Evolutionary conservation across 2,888 invertebrate species (phyloP).

Genomic region (Drosophila seclusa): DNA sequence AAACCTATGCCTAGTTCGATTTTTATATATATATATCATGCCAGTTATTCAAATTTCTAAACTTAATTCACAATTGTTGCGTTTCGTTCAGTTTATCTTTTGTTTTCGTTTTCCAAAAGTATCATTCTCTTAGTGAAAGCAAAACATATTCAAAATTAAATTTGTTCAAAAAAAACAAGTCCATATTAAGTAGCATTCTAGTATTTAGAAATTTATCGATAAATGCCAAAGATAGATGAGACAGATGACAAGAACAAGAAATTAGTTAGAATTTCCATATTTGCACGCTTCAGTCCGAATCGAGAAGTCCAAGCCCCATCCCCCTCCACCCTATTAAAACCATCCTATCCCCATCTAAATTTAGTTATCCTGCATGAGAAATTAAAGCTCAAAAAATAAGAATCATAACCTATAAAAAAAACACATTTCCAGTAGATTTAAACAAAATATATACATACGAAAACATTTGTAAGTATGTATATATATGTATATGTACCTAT

Average conservation of each 20-base stretch:
- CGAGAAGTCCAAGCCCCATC: not conserved
- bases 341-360: not conserved
- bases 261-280: constrained; percentile 26
- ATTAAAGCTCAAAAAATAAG: constrained; percentile 5
- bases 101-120: not conserved
- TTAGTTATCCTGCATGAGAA: constrained; percentile 20
- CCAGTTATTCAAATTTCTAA: not conserved
- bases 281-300: constrained; percentile 45
- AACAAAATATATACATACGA: constrained; percentile 9
- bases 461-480: constrained; percentile 13
- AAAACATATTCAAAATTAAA: constrained; percentile 37
- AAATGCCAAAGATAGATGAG: constrained; percentile 61
- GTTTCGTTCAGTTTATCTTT: not conserved
- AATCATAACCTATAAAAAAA: constrained; percentile 29
- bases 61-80: not conserved
- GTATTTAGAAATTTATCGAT: constrained; percentile 62
- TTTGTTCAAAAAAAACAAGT: constrained; percentile 53
- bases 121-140: constrained; percentile 1
- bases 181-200: constrained; percentile 72
- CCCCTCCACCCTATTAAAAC: not conserved
- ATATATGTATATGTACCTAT: not conserved
- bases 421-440: constrained; percentile 61
- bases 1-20: constrained; percentile 47
- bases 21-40: constrained; percentile 33
- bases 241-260: constrained; percentile 3